Percentiles rank a stretch among this genome's conserved stretches.
Conservation (phyloP, 2,797 vertebrate species). For the Catostomus latipinnis region DNA sequence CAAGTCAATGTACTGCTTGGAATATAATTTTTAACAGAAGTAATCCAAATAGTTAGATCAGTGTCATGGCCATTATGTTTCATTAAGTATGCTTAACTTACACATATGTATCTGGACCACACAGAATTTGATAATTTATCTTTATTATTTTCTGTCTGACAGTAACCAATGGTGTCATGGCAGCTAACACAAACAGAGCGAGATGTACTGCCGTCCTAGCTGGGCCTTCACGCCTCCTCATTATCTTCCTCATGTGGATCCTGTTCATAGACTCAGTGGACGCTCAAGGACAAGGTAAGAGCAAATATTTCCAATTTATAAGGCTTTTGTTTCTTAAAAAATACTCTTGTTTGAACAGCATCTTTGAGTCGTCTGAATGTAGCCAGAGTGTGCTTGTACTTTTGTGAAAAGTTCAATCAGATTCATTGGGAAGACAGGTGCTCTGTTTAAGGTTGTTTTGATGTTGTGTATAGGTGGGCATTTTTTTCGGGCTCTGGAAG, state of each 20-base stretch:
- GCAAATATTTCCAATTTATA: neutral
- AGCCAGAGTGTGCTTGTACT: neutral
- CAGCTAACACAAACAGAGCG: conserved; percentile 37
- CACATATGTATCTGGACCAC: neutral
- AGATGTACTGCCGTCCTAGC: conserved; percentile 41
- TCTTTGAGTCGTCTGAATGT: neutral
- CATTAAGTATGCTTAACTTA: no score
- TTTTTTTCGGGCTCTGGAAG: no score
- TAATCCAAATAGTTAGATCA: no score
- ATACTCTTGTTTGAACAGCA: neutral
- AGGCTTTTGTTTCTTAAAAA: neutral
- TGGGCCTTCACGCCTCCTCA: conserved; percentile 38
- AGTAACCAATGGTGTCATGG: conserved; percentile 69
- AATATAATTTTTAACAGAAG: no score
- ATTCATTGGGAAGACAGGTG: no score
- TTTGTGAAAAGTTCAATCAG: neutral
- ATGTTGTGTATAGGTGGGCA: no score
- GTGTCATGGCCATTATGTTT: no score
- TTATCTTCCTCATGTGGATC: conserved; percentile 65
- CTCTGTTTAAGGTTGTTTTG: no score
- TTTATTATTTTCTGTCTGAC: conserved; percentile 30
- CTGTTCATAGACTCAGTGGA: conserved; percentile 44
- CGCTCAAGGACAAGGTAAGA: conserved; percentile 75
- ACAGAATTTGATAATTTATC: neutral
- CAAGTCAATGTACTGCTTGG: no score